Conservation (phyloP, 2,888 invertebrate species). For the Nomada ferruginata region DNA sequence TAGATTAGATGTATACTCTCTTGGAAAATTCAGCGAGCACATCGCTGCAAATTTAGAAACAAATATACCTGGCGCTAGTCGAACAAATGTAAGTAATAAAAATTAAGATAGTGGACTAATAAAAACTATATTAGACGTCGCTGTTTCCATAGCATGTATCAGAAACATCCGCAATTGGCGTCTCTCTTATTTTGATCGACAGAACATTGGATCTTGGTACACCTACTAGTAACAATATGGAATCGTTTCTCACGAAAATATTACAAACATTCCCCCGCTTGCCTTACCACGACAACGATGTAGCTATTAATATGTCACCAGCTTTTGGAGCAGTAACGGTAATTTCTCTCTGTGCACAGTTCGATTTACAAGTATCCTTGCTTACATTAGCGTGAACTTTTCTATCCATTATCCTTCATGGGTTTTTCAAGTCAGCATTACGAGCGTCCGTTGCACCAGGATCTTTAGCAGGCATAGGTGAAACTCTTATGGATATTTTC, state of each 20-base stretch:
- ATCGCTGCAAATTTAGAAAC: constrained; percentile 81
- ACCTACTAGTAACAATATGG: constrained; percentile 87
- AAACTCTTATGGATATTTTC: constrained; percentile 74
- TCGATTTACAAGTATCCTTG: not conserved
- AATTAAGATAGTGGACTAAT: not conserved
- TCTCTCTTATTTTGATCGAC: constrained; percentile 87
- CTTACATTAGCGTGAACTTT: too few relatives aligned
- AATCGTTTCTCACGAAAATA: constrained; percentile 87
- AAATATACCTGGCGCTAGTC: constrained; percentile 77
- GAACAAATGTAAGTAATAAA: constrained; percentile 85
- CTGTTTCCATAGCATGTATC: constrained; percentile 53
- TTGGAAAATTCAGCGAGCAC: constrained; percentile 88
- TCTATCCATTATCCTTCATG: not conserved
- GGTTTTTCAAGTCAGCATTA: constrained; percentile 71
- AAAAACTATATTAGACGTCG: not conserved
- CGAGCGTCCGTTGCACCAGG: constrained; percentile 77
- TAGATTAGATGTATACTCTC: constrained; percentile 88
- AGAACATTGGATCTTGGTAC: constrained; percentile 88
- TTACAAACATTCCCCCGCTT: constrained; percentile 87
- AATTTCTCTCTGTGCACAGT: not conserved
- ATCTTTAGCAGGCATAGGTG: constrained; percentile 79
- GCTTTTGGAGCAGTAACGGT: constrained; percentile 82
- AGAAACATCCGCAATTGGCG: constrained; percentile 79
- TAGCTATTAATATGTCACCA: constrained; percentile 88
- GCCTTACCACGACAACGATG: constrained; percentile 88